These are phyloP conservation scores for Coregonus clupeaformis DNA, from an alignment of 2,113 vertebrate genomes.

Conservation along the genomic window DNA sequence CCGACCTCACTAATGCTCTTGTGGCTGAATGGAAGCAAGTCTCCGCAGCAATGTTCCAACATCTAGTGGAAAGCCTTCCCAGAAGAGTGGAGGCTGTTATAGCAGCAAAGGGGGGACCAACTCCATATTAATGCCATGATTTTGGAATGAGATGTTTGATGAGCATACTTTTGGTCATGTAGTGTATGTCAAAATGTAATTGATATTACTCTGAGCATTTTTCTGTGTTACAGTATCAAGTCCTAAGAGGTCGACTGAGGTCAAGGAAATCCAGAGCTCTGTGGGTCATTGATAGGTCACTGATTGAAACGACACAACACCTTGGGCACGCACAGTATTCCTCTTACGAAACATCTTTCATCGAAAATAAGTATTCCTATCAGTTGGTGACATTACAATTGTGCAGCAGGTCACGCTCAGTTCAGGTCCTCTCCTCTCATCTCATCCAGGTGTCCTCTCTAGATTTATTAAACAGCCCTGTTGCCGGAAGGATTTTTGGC, in stretches of 20 bases:
- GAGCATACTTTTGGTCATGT: too few relatives aligned
- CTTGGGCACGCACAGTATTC: neutral
- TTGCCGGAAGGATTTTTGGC: conserved; percentile 45
- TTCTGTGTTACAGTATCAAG: too few relatives aligned
- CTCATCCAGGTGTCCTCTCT: neutral
- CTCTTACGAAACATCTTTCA: neutral
- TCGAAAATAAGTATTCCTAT: neutral
- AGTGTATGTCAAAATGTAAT: too few relatives aligned
- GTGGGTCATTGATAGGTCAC: neutral
- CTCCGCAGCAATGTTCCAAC: too few relatives aligned
- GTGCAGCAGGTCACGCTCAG: neutral
- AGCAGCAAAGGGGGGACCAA: too few relatives aligned
- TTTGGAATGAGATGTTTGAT: too few relatives aligned
- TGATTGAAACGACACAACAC: neutral
- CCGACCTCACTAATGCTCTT: too few relatives aligned
- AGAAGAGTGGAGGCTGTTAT: too few relatives aligned
- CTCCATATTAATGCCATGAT: too few relatives aligned
- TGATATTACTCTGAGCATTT: too few relatives aligned
- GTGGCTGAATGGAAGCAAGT: too few relatives aligned
- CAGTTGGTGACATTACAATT: neutral
- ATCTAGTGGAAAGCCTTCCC: too few relatives aligned
- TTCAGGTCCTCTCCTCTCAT: neutral
- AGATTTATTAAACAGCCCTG: neutral
- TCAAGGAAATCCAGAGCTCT: neutral
- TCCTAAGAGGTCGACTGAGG: conserved; percentile 23